These are phyloP conservation scores for Hypsibius dujardini DNA, from an alignment of 1,140 invertebrate species.

Conservation along the genomic window DNA sequence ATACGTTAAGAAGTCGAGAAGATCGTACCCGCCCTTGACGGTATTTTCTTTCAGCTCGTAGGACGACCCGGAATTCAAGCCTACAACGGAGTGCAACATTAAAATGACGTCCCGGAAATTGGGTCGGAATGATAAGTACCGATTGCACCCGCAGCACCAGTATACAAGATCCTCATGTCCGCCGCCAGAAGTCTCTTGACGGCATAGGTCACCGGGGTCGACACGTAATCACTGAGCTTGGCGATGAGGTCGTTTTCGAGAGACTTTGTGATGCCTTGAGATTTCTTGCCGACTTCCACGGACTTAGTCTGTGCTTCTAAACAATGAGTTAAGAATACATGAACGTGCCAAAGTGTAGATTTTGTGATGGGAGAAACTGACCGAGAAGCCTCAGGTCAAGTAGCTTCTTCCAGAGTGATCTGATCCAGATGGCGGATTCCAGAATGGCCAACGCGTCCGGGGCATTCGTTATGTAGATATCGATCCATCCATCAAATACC, in stretches of 20 bases:
- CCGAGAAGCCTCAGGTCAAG: conserved; percentile 33
- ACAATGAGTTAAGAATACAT: conserved; percentile 20
- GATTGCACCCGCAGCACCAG: conserved; percentile 28
- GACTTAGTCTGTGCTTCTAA: conserved; percentile 26
- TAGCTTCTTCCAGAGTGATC: conserved; percentile 51
- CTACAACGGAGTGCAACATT: conserved; percentile 12
- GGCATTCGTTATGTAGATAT: conserved; percentile 55
- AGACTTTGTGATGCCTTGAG: conserved; percentile 26
- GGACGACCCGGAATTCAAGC: conserved; percentile 17
- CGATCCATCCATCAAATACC: conserved; percentile 71
- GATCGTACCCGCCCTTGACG: conserved; percentile 63
- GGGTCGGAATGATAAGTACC: neutral
- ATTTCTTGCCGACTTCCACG: conserved; percentile 24
- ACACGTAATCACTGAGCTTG: conserved; percentile 57
- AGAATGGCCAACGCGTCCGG: conserved; percentile 55
- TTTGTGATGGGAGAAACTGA: conserved; percentile 35
- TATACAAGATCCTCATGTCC: conserved; percentile 59
- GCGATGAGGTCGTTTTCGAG: conserved; percentile 37
- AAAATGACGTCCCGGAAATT: conserved; percentile 11
- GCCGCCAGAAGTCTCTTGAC: conserved; percentile 63
- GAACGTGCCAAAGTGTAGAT: conserved; percentile 5
- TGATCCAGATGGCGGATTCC: conserved; percentile 48
- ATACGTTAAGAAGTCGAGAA: conserved; percentile 64
- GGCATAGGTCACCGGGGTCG: conserved; percentile 56
- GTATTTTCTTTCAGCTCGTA: conserved; percentile 29